Percentiles rank a stretch among this genome's conserved stretches.
Evolutionary conservation across 2,888 invertebrate genomes (phyloP).

Genomic region (Neoascia interrupta): DNA sequence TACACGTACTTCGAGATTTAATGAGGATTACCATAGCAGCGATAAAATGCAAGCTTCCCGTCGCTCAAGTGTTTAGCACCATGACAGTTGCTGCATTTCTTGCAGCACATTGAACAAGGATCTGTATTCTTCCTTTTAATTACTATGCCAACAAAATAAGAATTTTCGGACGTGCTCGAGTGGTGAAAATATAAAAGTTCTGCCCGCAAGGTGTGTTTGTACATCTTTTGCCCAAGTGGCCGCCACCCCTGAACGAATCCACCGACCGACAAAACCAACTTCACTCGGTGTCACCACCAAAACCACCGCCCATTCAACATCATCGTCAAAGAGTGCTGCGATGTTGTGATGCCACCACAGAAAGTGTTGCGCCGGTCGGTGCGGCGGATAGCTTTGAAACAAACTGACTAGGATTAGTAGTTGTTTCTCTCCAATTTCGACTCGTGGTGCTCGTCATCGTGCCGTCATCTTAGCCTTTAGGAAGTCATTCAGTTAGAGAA

Average conservation of each 20-base stretch:
- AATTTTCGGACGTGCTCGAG: slow-evolving; percentile 71
- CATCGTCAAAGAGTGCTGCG: slow-evolving; percentile 40
- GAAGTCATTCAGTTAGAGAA: slow-evolving; percentile 52
- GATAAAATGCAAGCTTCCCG: slow-evolving; percentile 27
- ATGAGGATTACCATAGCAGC: slow-evolving; percentile 51
- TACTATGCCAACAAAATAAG: slow-evolving; percentile 54
- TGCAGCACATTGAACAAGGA: slow-evolving; percentile 43
- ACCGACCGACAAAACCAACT: slow-evolving; percentile 48
- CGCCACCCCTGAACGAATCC: slow-evolving; percentile 53
- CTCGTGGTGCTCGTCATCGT: slow-evolving; percentile 6
- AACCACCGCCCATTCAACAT: slow-evolving; percentile 48
- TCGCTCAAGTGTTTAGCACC: slow-evolving; percentile 42
- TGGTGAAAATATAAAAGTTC: slow-evolving; percentile 70
- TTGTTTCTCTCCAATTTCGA: slow-evolving; percentile 30
- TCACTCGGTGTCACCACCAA: slow-evolving; percentile 62
- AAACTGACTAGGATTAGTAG: slow-evolving; percentile 66
- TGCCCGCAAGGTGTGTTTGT: slow-evolving; percentile 70
- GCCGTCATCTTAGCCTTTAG: slow-evolving; percentile 60
- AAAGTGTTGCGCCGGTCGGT: slow-evolving; percentile 55
- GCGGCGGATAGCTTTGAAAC: slow-evolving; percentile 62
- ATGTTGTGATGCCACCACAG: slow-evolving; percentile 54
- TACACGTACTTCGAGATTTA: slow-evolving; percentile 55
- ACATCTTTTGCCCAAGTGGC: slow-evolving; percentile 70
- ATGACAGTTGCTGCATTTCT: slow-evolving; percentile 11
- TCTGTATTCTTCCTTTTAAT: slow-evolving; percentile 55